phyloP scores from a whole-genome alignment of 2,113 vertebrate species.

The Etheostoma cragini region DNA sequence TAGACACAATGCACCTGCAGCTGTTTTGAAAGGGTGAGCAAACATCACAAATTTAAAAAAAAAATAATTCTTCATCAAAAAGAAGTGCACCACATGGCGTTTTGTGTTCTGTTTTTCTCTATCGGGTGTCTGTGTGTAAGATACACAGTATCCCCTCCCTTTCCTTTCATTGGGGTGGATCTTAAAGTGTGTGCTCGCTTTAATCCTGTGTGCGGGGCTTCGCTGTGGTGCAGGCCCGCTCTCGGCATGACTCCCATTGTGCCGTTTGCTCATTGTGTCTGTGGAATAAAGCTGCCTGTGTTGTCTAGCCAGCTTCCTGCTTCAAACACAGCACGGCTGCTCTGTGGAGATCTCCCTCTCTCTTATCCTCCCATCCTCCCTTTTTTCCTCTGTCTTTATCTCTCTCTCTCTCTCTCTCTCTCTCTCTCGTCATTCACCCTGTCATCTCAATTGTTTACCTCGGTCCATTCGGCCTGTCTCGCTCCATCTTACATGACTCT shows the following conservation, averaged over 20 bases:
- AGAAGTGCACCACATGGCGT: constrained; percentile 25
- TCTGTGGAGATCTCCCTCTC: constrained; percentile 76
- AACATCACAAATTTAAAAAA: constrained; percentile 53
- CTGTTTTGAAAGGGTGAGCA: constrained; percentile 61
- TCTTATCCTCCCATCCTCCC: constrained; percentile 44
- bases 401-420: constrained; percentile 18
- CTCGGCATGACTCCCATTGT: constrained; percentile 84
- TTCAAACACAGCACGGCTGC: constrained; percentile 80
- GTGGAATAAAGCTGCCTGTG: constrained; percentile 83
- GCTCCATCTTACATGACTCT: constrained; percentile 36
- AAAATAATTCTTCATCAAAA: constrained; percentile 54
- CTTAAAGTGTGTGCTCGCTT: constrained; percentile 76
- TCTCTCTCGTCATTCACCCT: constrained; percentile 54
- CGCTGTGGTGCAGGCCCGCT: constrained; percentile 76
- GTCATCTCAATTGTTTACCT: constrained; percentile 64
- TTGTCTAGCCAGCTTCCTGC: constrained; percentile 87
- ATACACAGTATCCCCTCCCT: constrained; percentile 58
- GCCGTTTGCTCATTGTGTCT: constrained; percentile 80
- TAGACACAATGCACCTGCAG: constrained; percentile 51
- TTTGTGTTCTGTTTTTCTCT: constrained; percentile 50
- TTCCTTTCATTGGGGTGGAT: constrained; percentile 72
- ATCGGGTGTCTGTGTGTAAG: constrained; percentile 43
- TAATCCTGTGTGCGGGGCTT: constrained; percentile 75
- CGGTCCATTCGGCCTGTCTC: constrained; percentile 48
- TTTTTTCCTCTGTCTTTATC: constrained; percentile 19